Percentiles rank a stretch among this genome's conserved stretches.
Conservation (phyloP, 2,113 vertebrate genomes). For the Calidris pugnax region DNA sequence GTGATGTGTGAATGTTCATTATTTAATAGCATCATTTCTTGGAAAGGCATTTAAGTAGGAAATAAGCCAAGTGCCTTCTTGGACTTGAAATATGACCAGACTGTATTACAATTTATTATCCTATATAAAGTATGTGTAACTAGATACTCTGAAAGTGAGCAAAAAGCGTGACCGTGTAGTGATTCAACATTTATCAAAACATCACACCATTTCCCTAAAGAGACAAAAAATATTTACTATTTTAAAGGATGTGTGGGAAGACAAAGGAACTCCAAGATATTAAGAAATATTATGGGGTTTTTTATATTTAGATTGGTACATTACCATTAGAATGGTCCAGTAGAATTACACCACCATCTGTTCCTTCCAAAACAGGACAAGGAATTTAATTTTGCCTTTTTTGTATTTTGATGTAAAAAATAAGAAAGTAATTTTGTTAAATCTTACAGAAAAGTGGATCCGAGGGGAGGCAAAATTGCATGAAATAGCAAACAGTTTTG, state of each 20-base stretch:
- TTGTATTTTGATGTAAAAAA: background rate
- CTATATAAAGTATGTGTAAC: background rate
- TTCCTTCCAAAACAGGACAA: background rate
- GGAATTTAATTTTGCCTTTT: background rate
- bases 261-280: background rate
- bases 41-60: background rate
- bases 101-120: background rate
- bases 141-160: background rate
- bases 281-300: fast-evolving
- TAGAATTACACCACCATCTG: background rate
- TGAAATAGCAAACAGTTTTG: conserved; percentile 15
- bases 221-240: background rate
- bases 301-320: background rate
- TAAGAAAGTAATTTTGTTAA: conserved; percentile 11
- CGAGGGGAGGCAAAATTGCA: background rate
- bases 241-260: background rate
- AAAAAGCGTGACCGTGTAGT: background rate
- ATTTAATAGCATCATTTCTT: background rate
- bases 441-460: background rate
- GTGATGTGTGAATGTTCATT: background rate
- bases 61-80: background rate
- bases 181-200: background rate
- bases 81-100: background rate
- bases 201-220: background rate
- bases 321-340: background rate